Conservation (phyloP, 2,888 invertebrate species). For the Nymphalis polychloros region DNA sequence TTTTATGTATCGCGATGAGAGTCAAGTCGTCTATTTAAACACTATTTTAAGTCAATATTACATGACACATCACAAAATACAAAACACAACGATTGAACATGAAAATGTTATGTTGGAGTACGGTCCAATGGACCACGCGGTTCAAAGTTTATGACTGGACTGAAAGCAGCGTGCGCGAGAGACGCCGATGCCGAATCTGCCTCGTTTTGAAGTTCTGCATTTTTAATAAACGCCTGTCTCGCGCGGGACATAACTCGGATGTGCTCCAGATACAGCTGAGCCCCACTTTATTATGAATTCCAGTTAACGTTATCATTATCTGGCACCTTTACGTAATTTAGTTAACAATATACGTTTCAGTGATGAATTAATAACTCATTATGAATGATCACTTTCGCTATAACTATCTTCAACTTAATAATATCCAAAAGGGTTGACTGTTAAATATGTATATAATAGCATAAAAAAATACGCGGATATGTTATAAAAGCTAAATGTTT, state of each 20-base stretch:
- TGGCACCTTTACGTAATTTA: constrained; percentile 73
- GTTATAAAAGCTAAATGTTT: background rate
- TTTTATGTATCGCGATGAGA: background rate
- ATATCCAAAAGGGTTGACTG: background rate
- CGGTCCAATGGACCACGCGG: constrained; percentile 48
- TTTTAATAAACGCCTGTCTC: constrained; percentile 79
- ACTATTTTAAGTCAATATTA: background rate
- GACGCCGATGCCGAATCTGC: constrained; percentile 69
- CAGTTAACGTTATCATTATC: constrained; percentile 80
- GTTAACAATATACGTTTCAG: constrained; percentile 67
- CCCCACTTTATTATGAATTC: constrained; percentile 76
- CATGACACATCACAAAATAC: background rate
- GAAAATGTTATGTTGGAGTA: background rate
- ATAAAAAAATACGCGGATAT: background rate
- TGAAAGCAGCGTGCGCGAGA: constrained; percentile 72
- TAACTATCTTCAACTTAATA: background rate
- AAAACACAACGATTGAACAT: background rate
- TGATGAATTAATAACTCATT: constrained; percentile 47
- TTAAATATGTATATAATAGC: background rate
- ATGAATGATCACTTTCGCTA: constrained; percentile 36
- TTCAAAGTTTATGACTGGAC: constrained; percentile 62
- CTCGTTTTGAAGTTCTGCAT: constrained; percentile 78
- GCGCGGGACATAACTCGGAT: constrained; percentile 79
- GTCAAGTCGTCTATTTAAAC: background rate
- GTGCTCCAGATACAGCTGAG: constrained; percentile 74